Evolutionary conservation across 2,113 vertebrate genomes (phyloP).

Genomic region (Alligator sinensis): DNA sequence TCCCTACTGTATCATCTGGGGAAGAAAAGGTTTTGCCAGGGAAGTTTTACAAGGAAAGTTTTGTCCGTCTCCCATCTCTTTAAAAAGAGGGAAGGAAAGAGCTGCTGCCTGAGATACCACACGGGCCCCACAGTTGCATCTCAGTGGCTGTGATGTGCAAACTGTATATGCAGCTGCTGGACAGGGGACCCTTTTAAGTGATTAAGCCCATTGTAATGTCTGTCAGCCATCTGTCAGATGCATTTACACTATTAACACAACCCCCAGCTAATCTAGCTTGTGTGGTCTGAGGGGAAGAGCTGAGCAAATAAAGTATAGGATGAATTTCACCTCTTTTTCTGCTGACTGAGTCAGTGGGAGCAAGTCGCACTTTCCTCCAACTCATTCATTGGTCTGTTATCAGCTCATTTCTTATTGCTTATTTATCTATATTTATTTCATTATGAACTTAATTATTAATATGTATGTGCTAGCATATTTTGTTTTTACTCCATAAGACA

Average conservation of each 20-base stretch:
- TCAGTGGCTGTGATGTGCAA: background rate
- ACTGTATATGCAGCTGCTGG: background rate
- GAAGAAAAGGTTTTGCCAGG: background rate
- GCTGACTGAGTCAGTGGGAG: conserved; percentile 13
- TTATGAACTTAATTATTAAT: too few relatives aligned
- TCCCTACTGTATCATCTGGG: background rate
- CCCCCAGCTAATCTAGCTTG: background rate
- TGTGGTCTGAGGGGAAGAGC: conserved; percentile 26
- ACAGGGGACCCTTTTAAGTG: background rate
- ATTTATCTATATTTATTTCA: too few relatives aligned
- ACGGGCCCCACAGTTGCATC: background rate
- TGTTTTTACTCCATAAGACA: background rate
- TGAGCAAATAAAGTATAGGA: background rate
- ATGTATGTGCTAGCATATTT: too few relatives aligned
- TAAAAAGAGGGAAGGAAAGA: too few relatives aligned
- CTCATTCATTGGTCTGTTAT: background rate
- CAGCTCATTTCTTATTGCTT: background rate
- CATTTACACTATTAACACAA: background rate
- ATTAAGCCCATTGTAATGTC: background rate
- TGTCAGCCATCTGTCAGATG: conserved; percentile 36
- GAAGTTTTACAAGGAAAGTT: too few relatives aligned
- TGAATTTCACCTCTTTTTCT: background rate
- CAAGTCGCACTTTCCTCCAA: conserved; percentile 13
- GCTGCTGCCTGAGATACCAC: background rate
- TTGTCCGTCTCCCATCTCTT: background rate